A percentile compares a stretch with the other conserved stretches of the same genome.
Conservation (phyloP, 2,888 invertebrate genomes). For the Ischnura elegans region DNA sequence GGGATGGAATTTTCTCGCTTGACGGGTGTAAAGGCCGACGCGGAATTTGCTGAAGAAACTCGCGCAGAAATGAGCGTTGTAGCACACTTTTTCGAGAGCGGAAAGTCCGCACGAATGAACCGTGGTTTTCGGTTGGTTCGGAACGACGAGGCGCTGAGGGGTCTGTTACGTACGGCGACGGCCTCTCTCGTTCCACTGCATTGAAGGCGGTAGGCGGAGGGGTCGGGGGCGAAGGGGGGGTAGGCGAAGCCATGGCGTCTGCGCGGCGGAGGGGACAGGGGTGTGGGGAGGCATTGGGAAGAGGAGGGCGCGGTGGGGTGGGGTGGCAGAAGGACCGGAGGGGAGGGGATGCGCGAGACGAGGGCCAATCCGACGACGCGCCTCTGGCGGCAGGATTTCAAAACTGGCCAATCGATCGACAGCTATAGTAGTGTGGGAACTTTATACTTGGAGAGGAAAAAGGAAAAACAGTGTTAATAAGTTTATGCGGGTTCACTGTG, state of each 20-base stretch:
- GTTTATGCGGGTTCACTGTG: too few species aligned
- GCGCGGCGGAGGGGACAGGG: background rate
- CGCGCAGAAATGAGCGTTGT: background rate
- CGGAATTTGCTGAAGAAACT: background rate
- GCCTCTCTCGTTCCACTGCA: slow-evolving; percentile 49
- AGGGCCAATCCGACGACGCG: slow-evolving; percentile 32
- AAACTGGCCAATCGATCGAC: slow-evolving; percentile 39
- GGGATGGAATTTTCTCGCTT: background rate
- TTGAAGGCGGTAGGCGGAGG: background rate
- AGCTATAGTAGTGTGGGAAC: background rate
- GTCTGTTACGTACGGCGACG: background rate
- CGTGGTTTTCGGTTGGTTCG: background rate
- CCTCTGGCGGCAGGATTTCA: slow-evolving; percentile 47
- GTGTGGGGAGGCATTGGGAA: background rate
- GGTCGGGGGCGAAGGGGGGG: background rate
- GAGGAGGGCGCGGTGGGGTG: background rate
- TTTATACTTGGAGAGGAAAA: background rate
- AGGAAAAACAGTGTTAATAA: too few species aligned
- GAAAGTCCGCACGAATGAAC: background rate
- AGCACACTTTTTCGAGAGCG: background rate
- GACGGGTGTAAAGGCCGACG: background rate
- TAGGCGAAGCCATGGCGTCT: background rate
- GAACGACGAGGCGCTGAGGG: background rate
- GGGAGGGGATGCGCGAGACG: slow-evolving; percentile 2
- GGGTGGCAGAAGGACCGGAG: background rate